Percentiles rank a stretch among this genome's conserved stretches.
phyloP scores from a whole-genome alignment of 2,113 vertebrate species.

The Pachypanchax playfairii region DNA sequence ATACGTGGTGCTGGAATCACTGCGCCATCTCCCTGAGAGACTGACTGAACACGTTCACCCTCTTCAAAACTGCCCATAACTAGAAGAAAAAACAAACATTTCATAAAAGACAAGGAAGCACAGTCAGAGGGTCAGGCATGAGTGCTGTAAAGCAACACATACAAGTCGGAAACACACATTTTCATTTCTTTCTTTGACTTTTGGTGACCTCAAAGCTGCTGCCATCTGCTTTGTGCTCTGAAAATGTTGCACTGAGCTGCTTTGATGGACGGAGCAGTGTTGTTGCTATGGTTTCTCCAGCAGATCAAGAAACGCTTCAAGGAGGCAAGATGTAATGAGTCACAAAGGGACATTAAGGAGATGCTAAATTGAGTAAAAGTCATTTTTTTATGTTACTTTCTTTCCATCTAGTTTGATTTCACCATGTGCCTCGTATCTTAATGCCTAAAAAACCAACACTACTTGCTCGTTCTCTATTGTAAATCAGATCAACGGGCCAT shows the following conservation, averaged over 20 bases:
- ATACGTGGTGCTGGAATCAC: conserved; percentile 88
- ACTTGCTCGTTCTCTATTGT: background rate
- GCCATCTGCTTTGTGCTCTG: conserved; percentile 45
- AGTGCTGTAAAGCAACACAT: background rate
- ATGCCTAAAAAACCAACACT: background rate
- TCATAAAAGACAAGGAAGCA: background rate
- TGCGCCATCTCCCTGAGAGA: conserved; percentile 94
- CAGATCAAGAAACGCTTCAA: conserved; percentile 28
- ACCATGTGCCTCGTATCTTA: conserved; percentile 32
- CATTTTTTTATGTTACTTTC: conserved; percentile 44
- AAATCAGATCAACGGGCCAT: conserved; percentile 21
- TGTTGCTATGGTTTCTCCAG: conserved; percentile 64
- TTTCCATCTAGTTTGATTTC: conserved; percentile 25
- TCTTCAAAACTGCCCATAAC: conserved; percentile 98
- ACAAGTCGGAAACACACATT: conserved; percentile 7
- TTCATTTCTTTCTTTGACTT: conserved; percentile 19
- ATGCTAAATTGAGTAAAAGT: conserved; percentile 41
- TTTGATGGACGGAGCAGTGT: conserved; percentile 45
- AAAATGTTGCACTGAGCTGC: conserved; percentile 21
- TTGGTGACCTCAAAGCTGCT: conserved; percentile 15
- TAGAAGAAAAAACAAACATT: conserved; percentile 46
- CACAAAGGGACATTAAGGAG: conserved; percentile 51
- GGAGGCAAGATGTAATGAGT: conserved; percentile 39
- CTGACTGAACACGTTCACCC: conserved; percentile 80
- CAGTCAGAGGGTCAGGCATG: background rate